Conservation (phyloP, 1,140 invertebrate genomes). For the Drosophila sechellia region DNA sequence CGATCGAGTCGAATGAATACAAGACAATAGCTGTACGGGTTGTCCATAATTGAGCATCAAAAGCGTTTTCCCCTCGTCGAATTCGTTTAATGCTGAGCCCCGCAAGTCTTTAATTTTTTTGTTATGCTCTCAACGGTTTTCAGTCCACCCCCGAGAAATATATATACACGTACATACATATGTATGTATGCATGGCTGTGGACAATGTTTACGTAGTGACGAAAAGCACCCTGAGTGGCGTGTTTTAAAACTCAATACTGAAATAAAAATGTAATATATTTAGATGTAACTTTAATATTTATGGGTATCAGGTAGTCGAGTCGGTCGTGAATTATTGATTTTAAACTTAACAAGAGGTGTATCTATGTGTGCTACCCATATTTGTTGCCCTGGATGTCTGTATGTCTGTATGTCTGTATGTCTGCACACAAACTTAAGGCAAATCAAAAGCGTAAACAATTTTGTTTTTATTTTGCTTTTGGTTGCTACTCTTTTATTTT, state of each 20-base stretch:
- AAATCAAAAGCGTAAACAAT: constrained; percentile 74
- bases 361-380: too few relatives aligned
- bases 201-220: background rate
- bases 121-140: constrained; percentile 24
- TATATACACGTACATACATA: background rate
- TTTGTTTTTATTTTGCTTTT: constrained; percentile 58
- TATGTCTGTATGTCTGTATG: constrained; percentile 14
- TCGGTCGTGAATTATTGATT: background rate
- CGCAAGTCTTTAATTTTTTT: constrained; percentile 30
- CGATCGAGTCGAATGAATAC: constrained; percentile 21
- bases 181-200: background rate
- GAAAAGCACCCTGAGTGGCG: background rate
- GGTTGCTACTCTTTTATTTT: constrained; percentile 57
- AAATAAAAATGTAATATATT: too few relatives aligned
- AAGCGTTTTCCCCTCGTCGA: constrained; percentile 15
- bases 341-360: background rate
- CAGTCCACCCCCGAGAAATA: constrained; percentile 23
- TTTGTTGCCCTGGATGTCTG: background rate
- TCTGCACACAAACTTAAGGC: constrained; percentile 28
- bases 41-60: constrained; percentile 35
- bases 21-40: constrained; percentile 27
- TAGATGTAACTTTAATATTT: background rate
- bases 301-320: background rate
- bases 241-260: too few relatives aligned
- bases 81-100: constrained; percentile 23